Evolutionary conservation across 2,113 vertebrate species (phyloP).

Genomic region (Alethe castanea): DNA sequence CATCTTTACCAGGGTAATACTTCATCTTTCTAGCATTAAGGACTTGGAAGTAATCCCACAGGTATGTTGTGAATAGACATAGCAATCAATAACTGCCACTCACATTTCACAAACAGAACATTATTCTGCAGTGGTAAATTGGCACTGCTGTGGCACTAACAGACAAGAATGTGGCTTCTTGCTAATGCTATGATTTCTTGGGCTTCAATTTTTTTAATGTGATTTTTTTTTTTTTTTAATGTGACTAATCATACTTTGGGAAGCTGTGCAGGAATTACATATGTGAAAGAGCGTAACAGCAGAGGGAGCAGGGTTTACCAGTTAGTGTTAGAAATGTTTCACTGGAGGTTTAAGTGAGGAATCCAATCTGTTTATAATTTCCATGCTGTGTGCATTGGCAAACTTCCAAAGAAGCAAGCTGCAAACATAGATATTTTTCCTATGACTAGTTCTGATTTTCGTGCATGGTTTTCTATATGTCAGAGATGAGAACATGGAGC

Average conservation of each 20-base stretch:
- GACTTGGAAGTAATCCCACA: background rate
- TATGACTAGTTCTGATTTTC: constrained; percentile 3
- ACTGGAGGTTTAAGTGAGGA: background rate
- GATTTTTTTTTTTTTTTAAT: background rate
- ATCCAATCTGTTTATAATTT: constrained; percentile 36
- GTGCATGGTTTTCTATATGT: background rate
- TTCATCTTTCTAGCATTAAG: background rate
- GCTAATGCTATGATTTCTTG: background rate
- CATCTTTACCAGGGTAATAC: background rate
- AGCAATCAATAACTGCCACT: background rate
- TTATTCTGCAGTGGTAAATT: background rate
- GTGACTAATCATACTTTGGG: background rate
- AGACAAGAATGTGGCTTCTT: background rate
- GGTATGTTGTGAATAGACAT: background rate
- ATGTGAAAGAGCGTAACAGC: background rate
- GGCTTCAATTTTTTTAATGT: background rate
- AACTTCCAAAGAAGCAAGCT: background rate
- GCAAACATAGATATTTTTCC: constrained; percentile 40
- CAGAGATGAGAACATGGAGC: background rate
- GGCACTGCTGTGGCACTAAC: background rate
- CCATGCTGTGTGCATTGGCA: background rate
- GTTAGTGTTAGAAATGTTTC: background rate
- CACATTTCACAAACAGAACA: accelerated
- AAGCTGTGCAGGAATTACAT: background rate
- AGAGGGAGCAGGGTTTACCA: constrained; percentile 12